A percentile compares a stretch with the other conserved stretches of the same genome.
Conservation (phyloP, 2,797 vertebrate genomes). For the Fistularia commersonii region DNA sequence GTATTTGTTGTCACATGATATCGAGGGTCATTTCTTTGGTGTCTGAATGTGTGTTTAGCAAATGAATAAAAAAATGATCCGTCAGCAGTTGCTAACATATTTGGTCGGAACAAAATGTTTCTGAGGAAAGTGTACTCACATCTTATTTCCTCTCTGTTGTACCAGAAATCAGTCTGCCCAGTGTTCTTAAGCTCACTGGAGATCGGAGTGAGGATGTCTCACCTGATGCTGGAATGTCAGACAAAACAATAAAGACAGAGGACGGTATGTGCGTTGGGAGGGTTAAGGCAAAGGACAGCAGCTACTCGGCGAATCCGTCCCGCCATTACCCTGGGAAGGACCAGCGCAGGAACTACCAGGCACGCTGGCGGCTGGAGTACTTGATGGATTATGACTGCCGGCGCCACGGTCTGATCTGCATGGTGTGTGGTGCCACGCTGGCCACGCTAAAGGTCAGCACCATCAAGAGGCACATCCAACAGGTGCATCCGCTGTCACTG, state of each 20-base stretch:
- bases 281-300: conserved; percentile 18
- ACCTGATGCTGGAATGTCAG: conserved; percentile 16
- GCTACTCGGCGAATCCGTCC: background rate
- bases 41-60: too few relatives aligned
- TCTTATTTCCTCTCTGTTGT: conserved; percentile 2
- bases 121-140: too few relatives aligned
- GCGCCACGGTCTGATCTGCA: conserved; percentile 82
- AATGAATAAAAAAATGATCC: too few relatives aligned
- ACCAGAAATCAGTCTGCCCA: conserved; percentile 39
- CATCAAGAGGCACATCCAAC: conserved; percentile 86
- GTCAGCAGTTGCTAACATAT: too few relatives aligned
- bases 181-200: conserved; percentile 11
- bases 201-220: conserved; percentile 18
- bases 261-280: conserved; percentile 8
- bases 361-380: conserved; percentile 84
- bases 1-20: too few relatives aligned
- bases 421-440: conserved; percentile 82
- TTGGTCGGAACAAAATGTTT: too few relatives aligned
- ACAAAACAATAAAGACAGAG: conserved; percentile 35
- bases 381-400: conserved; percentile 91
- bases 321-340: conserved; percentile 81
- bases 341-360: conserved; percentile 86
- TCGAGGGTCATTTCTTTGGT: too few relatives aligned
- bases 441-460: conserved; percentile 85
- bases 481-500: conserved; percentile 88